Conservation (phyloP, 2,888 invertebrate species). For the Lycophotia porphyrea region DNA sequence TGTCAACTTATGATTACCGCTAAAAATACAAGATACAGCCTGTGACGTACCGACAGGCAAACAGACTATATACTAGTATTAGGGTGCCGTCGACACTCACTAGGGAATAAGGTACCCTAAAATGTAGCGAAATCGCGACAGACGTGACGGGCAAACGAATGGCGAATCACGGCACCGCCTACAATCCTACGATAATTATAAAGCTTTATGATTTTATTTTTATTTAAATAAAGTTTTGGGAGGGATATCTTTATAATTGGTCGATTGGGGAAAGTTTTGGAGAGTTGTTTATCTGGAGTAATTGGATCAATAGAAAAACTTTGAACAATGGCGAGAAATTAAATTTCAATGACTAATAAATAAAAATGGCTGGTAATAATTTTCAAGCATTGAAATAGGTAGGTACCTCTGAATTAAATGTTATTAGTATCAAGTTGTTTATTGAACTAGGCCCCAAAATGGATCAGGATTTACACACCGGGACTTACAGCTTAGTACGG, state of each 20-base stretch:
- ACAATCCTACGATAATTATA: conserved; percentile 49
- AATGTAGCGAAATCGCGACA: conserved; percentile 70
- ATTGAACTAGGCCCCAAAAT: background rate
- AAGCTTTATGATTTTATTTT: conserved; percentile 57
- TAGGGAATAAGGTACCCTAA: background rate
- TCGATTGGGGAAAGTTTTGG: conserved; percentile 41
- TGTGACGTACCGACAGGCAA: background rate
- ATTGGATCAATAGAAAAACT: conserved; percentile 6
- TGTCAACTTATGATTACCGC: too few relatives aligned
- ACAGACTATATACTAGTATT: too few relatives aligned
- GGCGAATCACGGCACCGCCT: conserved; percentile 63
- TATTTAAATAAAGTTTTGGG: conserved; percentile 48
- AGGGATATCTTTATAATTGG: conserved; percentile 45
- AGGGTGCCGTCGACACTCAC: background rate
- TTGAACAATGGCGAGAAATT: background rate
- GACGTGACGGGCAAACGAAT: conserved; percentile 79
- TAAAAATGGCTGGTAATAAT: background rate
- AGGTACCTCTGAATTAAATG: background rate
- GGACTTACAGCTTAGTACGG: too few relatives aligned
- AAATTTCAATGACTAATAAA: background rate
- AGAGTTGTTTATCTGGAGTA: conserved; percentile 18
- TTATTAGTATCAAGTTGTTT: background rate
- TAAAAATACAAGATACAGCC: background rate
- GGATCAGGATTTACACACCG: too few relatives aligned
- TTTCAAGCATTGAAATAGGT: background rate